Evolutionary conservation across 2,113 vertebrate species (phyloP), one percentile per base, ranked within the genome.

Genomic region (Podocnemis expansa): DNA sequence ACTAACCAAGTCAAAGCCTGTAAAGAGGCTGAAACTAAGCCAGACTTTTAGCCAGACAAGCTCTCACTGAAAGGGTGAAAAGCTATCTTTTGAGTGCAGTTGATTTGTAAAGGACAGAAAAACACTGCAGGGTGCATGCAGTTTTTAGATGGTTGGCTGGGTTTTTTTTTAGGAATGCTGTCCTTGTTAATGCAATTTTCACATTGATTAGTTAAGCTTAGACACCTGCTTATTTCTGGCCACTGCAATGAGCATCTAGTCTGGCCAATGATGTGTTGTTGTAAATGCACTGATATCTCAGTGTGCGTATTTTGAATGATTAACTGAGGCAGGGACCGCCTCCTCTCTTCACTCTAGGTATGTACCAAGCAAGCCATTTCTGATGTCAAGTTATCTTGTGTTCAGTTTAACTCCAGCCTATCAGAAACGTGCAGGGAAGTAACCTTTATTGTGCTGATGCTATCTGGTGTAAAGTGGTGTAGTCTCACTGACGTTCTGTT

Each of bases 31-130:
- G 2, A 63, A 67, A 6, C 21, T 1, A 29, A 94, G 6, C 49
- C n/a, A n/a, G n/a, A n/a, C n/a, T n/a, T 8, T 3, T 13, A 52
- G 49, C 0, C 0, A 6, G 9, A 2, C 0, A 4, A 60, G 11
- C 8, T 56, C 22, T 38, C 78, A 10, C 34, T 22, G 2, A 41
- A 12, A 12, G 14, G 58, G 4, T 14, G 22, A 43, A 25, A 45
- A 43, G 41, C 41, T 24, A 27, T 14, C 25, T 13, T 43, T 43
- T 75, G 12, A 75, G 70, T 22, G 43, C 41, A 43, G 12, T 8
- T 43, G 70, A 75, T 25, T 43, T 41, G n/a, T 75, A 75, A 75
- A 43, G 38, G 70, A 41, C 27, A 24, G 70, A 27, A 75, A 24
- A 75, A 4, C 29, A 29, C 9, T 58, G 25, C 9, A 58, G 56